Evolutionary conservation across 1,140 invertebrate genomes (phyloP), one percentile per base, ranked within the genome.

Genomic region (Drosophila ironensis): DNA sequence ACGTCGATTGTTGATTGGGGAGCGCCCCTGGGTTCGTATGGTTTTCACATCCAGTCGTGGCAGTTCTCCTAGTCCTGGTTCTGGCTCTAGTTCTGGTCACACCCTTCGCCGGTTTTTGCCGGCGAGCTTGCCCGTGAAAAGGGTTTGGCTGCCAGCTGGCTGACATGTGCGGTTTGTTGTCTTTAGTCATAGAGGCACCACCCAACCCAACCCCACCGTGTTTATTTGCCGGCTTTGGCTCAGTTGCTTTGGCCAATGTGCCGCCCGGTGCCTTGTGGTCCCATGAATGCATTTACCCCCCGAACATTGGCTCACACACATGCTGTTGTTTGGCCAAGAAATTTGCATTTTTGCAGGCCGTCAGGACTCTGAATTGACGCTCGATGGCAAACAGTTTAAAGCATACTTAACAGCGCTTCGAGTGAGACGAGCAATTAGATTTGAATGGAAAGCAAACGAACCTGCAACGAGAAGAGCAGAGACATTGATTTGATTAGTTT

Each of bases 1-100:
- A 53, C 71, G 48, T 74, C 71, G 70, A 74, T 73, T 60, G 71
- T 54, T 60, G 70, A 74, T 73, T 67, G 60, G 60, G 60, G 60
- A 64, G 60, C 61, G 60, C 41, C 57, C 22, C 24, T 52, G 45
- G 60, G 40, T 38, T 25, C 41, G 30, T 9, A 22, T 53, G 44
- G 27, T 50, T 47, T 22, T 46, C 24, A 2, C 0, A 16, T 53
- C 24, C 46, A 11, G 45, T 37, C n/a, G n/a, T n/a, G n/a, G n/a
- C n/a, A n/a, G n/a, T n/a, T n/a, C n/a, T n/a, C n/a, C n/a, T n/a
- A n/a, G n/a, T n/a, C n/a, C n/a, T n/a, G n/a, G n/a, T n/a, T n/a
- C n/a, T n/a, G n/a, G n/a, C n/a, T n/a, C n/a, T n/a, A n/a, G n/a
- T n/a, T n/a, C 25, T 16, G 51, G 51, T 22, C 41, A 46, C 59